Evolutionary conservation across 2,797 vertebrate species (phyloP), one percentile per base, ranked within the genome.

Genomic region (Aselliscus stoliczkanus): DNA sequence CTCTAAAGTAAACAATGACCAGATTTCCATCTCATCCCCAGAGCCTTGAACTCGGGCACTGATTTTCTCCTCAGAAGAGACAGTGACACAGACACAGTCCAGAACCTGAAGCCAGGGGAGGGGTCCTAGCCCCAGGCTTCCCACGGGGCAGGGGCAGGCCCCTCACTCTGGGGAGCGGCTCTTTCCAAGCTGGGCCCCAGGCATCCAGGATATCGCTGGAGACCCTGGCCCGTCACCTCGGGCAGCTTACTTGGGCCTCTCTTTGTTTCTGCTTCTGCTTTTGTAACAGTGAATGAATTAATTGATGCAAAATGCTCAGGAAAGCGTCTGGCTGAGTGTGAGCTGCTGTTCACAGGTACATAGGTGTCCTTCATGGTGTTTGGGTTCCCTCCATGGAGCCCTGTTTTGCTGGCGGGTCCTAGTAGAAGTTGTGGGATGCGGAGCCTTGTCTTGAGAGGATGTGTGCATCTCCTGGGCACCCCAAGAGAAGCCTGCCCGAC

Each of bases 341-440:
- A 23, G 12, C 69, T 5, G 0, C 13, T 1, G 5, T 58, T 65
- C 12, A 1, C 1, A 3, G 14, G 21, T 42, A 4, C 3, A 0
- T 2, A 2, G 14, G 2, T 10, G 12, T 56, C 14, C 29, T 21
- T 2, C 34, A 15, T 1, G 12, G 11, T 17, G 20, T 0, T 4
- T 37, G 13, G 11, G 23, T 65, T 7, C 82, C 42, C 64, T 64
- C 34, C 64, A 10, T 14, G 27, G 47, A 1, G 34, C 15, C 13
- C 2, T 4, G 21, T 4, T n/a, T 29, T 4, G 15, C 54, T 11
- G 29, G 11, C 11, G 44, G 52, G 50, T 34, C 73, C 58, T 25
- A 27, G 39, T 27, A 44, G 27, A 44, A 20, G n/a, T 14, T 3
- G 37, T 42, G 6, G 15, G 12, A 7, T 4, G 44, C 42, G 67